Evolutionary conservation across 2,888 invertebrate species (phyloP), one percentile per base, ranked within the genome.

Genomic region (Xylophagus ater): DNA sequence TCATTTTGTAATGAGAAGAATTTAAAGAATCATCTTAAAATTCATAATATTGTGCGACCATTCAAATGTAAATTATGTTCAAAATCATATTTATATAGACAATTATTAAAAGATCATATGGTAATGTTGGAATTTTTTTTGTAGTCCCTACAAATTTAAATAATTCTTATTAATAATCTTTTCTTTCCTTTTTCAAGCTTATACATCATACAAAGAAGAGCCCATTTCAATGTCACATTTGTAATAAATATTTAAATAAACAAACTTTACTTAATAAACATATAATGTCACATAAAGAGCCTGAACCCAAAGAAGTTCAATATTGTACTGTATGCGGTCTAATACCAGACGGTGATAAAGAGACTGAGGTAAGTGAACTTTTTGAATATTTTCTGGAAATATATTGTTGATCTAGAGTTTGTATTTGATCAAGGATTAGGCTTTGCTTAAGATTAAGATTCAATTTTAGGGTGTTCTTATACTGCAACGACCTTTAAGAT

Each of bases 211-310:
- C 28, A 2, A 21, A 47, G 12, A 37, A 45, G 31, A 37, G 47
- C 24, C 34, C 36, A n/a, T 35, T 38, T 23, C 42, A 45, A 40
- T 62, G 62, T 36, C 47, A 50, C 31, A 40, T 57, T 20, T 62
- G 62, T 20, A 42, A 37, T 2, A 42, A 44, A 21, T 21, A 54
- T 9, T 55, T 62, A 35, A 47, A 52, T 9, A 50, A 45, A 3
- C 53, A 51, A 32, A 34, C 54, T 3, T 57, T 60, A 24, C 49
- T 59, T 37, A 56, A 55, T 29, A 51, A 52, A 19, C 62, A 63
- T 51, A 50, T 53, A 20, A 36, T n/a, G 47, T 52, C 33, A 32
- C 52, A 53, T 38, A 19, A 33, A 2, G 29, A 43, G 24, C 45
- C 42, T 1, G 42, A 40, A 6, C 43, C 46, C 19, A 41, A 15